phyloP scores from a whole-genome alignment of 2,888 invertebrate species.

The Lepidonotus clava region DNA sequence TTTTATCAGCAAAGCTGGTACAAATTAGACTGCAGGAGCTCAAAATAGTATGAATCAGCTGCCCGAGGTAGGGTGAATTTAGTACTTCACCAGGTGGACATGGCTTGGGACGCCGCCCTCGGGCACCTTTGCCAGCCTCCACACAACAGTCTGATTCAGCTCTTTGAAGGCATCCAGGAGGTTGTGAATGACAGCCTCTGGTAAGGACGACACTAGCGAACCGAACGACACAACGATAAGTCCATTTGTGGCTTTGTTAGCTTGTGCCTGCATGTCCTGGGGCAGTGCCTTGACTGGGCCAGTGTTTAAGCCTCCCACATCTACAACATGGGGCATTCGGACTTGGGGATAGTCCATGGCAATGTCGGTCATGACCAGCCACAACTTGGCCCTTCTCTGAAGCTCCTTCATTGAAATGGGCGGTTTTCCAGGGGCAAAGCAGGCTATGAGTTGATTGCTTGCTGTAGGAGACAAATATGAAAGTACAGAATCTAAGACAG shows the following conservation, averaged over 20 bases:
- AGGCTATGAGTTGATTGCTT: not conserved
- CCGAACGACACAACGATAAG: constrained; percentile 17
- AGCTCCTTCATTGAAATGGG: not conserved
- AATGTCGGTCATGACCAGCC: constrained; percentile 4
- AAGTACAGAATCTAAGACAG: not conserved
- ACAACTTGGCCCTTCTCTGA: not conserved
- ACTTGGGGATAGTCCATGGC: constrained; percentile 19
- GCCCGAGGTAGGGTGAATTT: too few species aligned
- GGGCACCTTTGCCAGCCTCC: not conserved
- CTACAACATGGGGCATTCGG: constrained; percentile 1
- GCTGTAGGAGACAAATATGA: too few species aligned
- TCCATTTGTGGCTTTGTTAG: not conserved
- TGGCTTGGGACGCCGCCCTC: not conserved
- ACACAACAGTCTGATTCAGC: not conserved
- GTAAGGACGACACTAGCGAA: not conserved
- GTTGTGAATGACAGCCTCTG: not conserved
- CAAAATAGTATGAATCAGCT: too few species aligned
- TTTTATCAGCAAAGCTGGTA: too few species aligned
- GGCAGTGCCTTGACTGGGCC: not conserved
- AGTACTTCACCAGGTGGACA: not conserved
- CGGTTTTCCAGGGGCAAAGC: not conserved
- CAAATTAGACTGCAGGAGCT: too few species aligned
- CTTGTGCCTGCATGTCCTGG: not conserved
- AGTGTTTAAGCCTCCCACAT: not conserved
- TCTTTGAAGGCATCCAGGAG: not conserved